phyloP scores from a whole-genome alignment of 2,888 invertebrate species.

The Cataglyphis rosenhaueri region DNA sequence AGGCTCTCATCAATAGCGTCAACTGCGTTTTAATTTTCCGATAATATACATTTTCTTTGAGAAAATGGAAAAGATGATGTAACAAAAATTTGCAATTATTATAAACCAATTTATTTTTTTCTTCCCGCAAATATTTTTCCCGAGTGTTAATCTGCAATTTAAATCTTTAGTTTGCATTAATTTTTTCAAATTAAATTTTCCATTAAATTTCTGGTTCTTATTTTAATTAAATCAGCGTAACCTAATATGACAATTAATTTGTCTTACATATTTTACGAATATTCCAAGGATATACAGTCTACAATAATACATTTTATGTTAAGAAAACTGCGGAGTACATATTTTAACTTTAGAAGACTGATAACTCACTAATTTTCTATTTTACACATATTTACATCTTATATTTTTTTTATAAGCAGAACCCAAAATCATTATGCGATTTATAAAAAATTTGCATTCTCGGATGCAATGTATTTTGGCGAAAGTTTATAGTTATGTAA shows the following conservation, averaged over 20 bases:
- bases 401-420: not conserved
- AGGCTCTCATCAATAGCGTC: conserved; percentile 15
- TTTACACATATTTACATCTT: not conserved
- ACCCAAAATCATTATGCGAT: not conserved
- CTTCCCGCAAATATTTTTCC: not conserved
- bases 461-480: too few relatives aligned
- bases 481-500: too few relatives aligned
- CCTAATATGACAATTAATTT: not conserved
- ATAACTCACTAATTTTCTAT: too few relatives aligned
- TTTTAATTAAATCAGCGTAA: not conserved
- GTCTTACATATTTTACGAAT: not conserved
- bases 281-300: not conserved
- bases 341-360: not conserved
- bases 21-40: conserved; percentile 24
- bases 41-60: not conserved
- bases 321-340: not conserved
- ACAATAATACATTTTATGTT: conserved; percentile 1
- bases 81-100: not conserved
- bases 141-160: not conserved
- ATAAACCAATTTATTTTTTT: not conserved
- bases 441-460: not conserved
- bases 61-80: not conserved
- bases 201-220: not conserved
- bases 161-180: not conserved
- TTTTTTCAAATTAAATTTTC: not conserved